phyloP scores from a whole-genome alignment of 2,113 vertebrate species.

The Mormyrus iriodes region DNA sequence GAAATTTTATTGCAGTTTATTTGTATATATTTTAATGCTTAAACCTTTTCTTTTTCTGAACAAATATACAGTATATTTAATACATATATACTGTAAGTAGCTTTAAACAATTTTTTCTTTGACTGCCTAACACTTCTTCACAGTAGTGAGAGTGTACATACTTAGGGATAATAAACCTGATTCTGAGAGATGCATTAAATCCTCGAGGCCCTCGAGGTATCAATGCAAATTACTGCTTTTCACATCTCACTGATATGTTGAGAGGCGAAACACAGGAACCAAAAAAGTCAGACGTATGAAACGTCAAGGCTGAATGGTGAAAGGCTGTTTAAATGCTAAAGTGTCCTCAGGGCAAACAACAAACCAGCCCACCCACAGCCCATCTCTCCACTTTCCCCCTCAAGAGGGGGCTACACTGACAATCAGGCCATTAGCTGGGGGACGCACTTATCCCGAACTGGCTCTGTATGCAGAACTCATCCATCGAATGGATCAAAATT shows the following conservation, averaged over 20 bases:
- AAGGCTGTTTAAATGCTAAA: background rate
- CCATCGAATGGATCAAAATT: background rate
- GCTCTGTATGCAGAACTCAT: background rate
- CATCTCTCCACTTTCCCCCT: background rate
- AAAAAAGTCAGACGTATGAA: background rate
- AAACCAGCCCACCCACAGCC: background rate
- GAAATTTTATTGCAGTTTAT: too few species aligned
- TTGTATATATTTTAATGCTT: background rate
- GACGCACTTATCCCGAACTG: background rate
- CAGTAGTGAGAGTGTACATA: background rate
- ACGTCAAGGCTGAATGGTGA: background rate
- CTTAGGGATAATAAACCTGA: background rate
- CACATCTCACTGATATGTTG: background rate
- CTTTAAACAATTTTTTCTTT: background rate
- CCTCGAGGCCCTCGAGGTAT: background rate
- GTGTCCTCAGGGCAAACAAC: background rate
- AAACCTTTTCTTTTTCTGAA: background rate
- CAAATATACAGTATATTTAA: background rate
- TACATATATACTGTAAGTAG: background rate
- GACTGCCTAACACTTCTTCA: background rate
- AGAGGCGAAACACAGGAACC: background rate
- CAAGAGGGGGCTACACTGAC: background rate
- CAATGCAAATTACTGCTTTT: background rate
- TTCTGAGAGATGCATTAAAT: background rate
- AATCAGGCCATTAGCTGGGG: background rate